A percentile compares a stretch with the other conserved stretches of the same genome.
Conservation (phyloP, 2,113 vertebrate species). For the Parotia lawesii region DNA sequence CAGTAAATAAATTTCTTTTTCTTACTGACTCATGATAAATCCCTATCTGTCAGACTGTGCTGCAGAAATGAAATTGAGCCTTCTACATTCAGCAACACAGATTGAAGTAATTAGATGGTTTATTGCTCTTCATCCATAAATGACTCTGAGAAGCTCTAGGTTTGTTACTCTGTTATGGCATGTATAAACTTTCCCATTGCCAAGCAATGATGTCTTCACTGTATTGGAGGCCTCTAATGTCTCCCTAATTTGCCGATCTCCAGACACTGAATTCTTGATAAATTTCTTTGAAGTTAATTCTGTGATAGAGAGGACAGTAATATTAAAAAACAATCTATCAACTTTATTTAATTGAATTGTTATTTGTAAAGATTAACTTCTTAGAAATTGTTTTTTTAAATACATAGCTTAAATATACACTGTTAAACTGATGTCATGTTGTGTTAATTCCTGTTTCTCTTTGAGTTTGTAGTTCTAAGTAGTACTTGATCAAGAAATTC, state of each 20-base stretch:
- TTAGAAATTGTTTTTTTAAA: not conserved
- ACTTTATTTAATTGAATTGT: not conserved
- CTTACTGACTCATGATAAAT: conserved; percentile 45
- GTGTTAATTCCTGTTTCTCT: not conserved
- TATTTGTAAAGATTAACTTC: not conserved
- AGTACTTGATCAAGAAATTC: not conserved
- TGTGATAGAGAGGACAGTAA: not conserved
- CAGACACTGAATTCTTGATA: not conserved
- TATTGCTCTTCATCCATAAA: not conserved
- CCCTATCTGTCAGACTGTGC: conserved; percentile 38
- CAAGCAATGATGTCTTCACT: not conserved
- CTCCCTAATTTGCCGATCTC: not conserved
- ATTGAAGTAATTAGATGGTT: conserved; percentile 28
- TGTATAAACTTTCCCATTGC: not conserved
- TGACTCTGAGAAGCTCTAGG: not conserved
- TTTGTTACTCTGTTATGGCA: not conserved
- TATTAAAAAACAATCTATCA: not conserved
- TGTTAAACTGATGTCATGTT: not conserved
- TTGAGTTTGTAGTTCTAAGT: not conserved
- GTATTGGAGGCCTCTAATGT: not conserved
- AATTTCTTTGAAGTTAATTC: not conserved
- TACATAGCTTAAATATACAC: not conserved
- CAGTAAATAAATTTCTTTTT: conserved; percentile 70
- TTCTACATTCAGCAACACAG: not conserved
- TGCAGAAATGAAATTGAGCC: not conserved